Percentiles rank a stretch among this genome's conserved stretches.
These are phyloP conservation scores for Larimichthys crocea DNA, from an alignment of 2,113 vertebrate genomes.

Conservation along the genomic window DNA sequence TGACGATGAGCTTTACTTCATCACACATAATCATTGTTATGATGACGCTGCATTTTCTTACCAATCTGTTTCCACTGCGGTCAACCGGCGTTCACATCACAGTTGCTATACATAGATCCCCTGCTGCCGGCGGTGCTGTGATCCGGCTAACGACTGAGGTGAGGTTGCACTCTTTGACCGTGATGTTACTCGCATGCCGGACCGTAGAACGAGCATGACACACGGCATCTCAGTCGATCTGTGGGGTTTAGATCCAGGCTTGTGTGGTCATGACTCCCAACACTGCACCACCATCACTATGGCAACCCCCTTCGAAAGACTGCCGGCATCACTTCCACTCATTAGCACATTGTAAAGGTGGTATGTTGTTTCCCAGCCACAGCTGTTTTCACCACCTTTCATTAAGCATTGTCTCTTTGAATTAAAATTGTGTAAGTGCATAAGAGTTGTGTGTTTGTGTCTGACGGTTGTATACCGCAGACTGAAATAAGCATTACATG, in stretches of 20 bases:
- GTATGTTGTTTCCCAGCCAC: constrained; percentile 52
- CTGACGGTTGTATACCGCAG: neutral
- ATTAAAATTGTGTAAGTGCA: constrained; percentile 6
- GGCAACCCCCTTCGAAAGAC: constrained; percentile 75
- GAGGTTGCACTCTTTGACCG: constrained; percentile 15
- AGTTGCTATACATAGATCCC: neutral
- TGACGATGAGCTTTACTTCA: neutral
- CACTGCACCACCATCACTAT: constrained; percentile 62
- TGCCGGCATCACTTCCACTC: constrained; percentile 58
- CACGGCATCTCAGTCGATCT: constrained; percentile 4
- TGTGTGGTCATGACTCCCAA: constrained; percentile 66
- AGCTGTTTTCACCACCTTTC: constrained; percentile 52
- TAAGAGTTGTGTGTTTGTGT: neutral
- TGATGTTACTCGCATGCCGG: neutral
- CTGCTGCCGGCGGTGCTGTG: neutral
- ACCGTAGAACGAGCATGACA: neutral
- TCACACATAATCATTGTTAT: neutral
- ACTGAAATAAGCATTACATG: constrained; percentile 25
- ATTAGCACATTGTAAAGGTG: constrained; percentile 75
- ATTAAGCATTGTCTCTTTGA: constrained; percentile 27
- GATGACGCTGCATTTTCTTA: constrained; percentile 20
- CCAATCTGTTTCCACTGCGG: neutral
- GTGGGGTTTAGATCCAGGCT: constrained; percentile 17
- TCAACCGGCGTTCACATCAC: neutral
- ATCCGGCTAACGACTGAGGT: constrained; percentile 19